phyloP scores from a whole-genome alignment of 2,797 vertebrate species.

The Potorous gilbertii region DNA sequence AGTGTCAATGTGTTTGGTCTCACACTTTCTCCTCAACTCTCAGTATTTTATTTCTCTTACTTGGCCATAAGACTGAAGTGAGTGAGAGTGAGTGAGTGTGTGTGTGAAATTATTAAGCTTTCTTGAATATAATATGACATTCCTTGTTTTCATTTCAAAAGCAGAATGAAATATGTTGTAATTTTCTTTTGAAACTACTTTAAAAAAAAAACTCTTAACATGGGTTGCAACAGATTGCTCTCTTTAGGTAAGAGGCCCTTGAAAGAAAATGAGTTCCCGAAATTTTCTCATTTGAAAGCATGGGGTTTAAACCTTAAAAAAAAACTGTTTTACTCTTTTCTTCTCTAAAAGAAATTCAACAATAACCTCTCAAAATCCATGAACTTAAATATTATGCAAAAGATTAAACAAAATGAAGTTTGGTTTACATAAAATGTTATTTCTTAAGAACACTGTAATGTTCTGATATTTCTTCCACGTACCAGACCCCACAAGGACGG shows the following conservation, averaged over 20 bases:
- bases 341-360: not conserved
- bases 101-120: not conserved
- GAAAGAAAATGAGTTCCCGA: constrained; percentile 13
- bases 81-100: not conserved
- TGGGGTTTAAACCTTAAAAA: not conserved
- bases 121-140: not conserved
- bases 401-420: constrained; percentile 13
- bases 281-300: not conserved
- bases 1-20: not conserved
- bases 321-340: not conserved
- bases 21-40: not conserved
- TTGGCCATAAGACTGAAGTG: not conserved
- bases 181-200: not conserved
- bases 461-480: constrained; percentile 63
- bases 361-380: constrained; percentile 58
- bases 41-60: not conserved
- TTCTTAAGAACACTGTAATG: constrained; percentile 60
- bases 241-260: not conserved
- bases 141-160: constrained; percentile 19
- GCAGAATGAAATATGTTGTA: not conserved
- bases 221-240: not conserved
- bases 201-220: not conserved
- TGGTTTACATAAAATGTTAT: constrained; percentile 53
- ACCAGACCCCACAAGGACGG: constrained; percentile 20
- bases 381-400: constrained; percentile 55